phyloP scores from a whole-genome alignment of 2,797 vertebrate species.

The Garrulus glandarius region DNA sequence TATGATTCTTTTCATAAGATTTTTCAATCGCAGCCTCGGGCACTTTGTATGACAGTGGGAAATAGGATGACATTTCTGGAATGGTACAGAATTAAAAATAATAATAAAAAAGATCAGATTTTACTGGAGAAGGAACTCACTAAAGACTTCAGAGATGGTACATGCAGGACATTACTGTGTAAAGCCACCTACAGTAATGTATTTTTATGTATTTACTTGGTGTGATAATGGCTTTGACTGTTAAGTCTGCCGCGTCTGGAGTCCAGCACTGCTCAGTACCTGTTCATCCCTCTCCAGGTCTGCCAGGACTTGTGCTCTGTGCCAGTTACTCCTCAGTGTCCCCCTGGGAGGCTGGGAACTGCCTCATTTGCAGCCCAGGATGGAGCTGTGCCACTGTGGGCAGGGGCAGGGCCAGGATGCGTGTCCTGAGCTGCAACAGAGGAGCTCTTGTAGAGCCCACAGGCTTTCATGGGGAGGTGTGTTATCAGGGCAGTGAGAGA shows the following conservation, averaged over 20 bases:
- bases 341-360: not conserved
- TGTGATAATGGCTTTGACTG: not conserved
- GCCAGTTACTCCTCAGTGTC: fast-evolving
- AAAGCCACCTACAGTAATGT: not conserved
- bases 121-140: not conserved
- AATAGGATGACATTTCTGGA: slow-evolving; percentile 5
- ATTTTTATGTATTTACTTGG: not conserved
- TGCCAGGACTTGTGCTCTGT: not conserved
- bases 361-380: not conserved
- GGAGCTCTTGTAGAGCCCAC: not conserved
- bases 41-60: not conserved
- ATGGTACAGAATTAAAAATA: slow-evolving; percentile 15
- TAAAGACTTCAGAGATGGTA: not conserved
- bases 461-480: not conserved
- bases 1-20: not conserved
- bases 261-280: not conserved
- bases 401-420: not conserved
- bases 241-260: not conserved
- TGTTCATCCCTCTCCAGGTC: not conserved
- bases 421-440: not conserved
- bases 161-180: not conserved
- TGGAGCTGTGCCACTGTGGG: not conserved
- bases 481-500: not conserved
- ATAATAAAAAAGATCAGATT: not conserved
- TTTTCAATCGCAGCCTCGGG: not conserved